A percentile compares a stretch with the other conserved stretches of the same genome.
These are phyloP conservation scores for Netelia fuscicornis DNA, from an alignment of 2,888 invertebrate genomes.

Conservation along the genomic window DNA sequence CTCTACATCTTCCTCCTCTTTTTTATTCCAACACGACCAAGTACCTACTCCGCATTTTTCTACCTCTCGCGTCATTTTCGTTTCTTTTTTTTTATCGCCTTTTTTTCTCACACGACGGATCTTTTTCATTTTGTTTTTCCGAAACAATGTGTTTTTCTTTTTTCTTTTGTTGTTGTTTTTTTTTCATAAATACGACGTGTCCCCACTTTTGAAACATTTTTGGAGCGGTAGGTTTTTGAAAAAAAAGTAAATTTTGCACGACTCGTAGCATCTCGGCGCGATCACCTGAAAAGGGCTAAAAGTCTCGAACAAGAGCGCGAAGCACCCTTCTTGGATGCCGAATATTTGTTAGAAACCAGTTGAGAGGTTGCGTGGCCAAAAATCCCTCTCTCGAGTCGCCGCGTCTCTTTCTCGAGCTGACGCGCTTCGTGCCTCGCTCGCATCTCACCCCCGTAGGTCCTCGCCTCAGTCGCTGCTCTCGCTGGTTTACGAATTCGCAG, in stretches of 20 bases:
- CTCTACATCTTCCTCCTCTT: constrained; percentile 68
- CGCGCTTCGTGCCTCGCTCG: neutral
- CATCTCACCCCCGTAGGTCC: constrained; percentile 11
- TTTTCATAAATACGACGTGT: no score
- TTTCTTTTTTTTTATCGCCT: neutral
- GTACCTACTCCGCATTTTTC: constrained; percentile 71
- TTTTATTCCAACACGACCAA: constrained; percentile 76
- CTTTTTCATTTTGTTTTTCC: neutral
- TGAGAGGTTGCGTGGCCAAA: neutral
- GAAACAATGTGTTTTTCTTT: neutral
- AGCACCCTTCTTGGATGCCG: no score
- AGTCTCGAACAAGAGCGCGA: no score
- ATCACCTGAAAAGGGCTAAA: no score
- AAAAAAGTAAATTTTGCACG: no score
- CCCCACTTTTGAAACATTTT: no score
- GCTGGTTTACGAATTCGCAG: constrained; percentile 51
- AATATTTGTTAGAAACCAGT: no score
- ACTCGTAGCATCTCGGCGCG: no score
- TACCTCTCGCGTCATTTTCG: constrained; percentile 39
- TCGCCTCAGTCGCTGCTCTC: neutral
- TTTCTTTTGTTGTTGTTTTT: neutral
- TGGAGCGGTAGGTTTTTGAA: no score
- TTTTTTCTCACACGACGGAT: neutral
- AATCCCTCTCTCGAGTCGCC: neutral
- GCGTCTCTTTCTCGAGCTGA: neutral